A percentile compares a stretch with the other conserved stretches of the same genome.
phyloP scores from a whole-genome alignment of 2,888 invertebrate species.

The Leptarthrus brevirostris region DNA sequence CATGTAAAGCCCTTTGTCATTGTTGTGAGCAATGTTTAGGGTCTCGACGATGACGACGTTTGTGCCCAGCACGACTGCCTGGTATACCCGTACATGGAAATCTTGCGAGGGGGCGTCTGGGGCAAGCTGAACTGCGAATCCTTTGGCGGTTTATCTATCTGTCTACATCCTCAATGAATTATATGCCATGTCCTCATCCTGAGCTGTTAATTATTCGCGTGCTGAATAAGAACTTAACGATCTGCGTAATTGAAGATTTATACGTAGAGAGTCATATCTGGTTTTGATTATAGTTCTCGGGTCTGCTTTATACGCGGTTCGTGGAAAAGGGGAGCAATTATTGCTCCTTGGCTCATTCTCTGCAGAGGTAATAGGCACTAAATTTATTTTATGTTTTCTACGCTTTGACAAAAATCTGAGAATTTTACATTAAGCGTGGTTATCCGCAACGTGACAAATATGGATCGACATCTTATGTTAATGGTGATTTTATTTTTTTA shows the following conservation, averaged over 20 bases:
- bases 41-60: too few species aligned
- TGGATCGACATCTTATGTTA: too few species aligned
- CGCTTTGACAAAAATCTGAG: too few species aligned
- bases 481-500: too few species aligned
- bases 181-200: constrained; percentile 41
- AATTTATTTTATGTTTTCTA: too few species aligned
- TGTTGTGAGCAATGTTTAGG: constrained; percentile 23
- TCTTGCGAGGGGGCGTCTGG: constrained; percentile 15
- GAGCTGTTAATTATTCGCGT: constrained; percentile 42
- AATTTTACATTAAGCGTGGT: too few species aligned
- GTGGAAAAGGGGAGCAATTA: neutral
- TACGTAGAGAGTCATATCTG: constrained; percentile 33
- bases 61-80: neutral
- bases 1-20: constrained; percentile 49
- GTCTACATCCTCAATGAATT: constrained; percentile 33
- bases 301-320: neutral
- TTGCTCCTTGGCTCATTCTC: neutral
- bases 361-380: too few species aligned
- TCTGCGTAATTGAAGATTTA: constrained; percentile 45
- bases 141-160: constrained; percentile 26
- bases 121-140: neutral
- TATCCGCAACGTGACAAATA: too few species aligned
- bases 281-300: constrained; percentile 16
- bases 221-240: constrained; percentile 44
- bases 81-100: neutral